Base-by-base conservation (phyloP, 2,888 invertebrate species). In the Peribatodes rhomboidaria region DNA sequence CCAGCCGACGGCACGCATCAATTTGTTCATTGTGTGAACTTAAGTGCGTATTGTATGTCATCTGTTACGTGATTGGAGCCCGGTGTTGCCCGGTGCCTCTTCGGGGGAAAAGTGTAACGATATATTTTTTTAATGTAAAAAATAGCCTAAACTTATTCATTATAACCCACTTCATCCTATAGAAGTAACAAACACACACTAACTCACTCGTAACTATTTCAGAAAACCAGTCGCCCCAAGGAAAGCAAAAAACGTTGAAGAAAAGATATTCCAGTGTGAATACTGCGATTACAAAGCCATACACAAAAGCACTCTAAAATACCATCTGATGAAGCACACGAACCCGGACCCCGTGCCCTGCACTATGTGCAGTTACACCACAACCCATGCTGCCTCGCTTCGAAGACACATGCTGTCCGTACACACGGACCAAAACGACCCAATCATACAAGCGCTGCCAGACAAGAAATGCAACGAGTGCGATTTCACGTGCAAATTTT, bases 261-360 rank as follows among this genome's bases (percentile, higher is more conserved):
- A 55, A 20, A 8, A 7, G 20, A 35, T 35, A n/a, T 55, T 55
- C 9, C 13, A 75, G 31, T 89, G 89, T 31, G 73, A 80, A 0
- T 33, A 67, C 0, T 89, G 89, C 27, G 80, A 85, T 2, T 89
- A 87, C 54, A 81, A 77, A 0, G 85, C 89, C 0, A 54, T 72
- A 0, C 80, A 84, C 65, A 87, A 80, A 33, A 86, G 85, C 67
- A 82, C 84, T n/a, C 27, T 89, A 0, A 72, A 81, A 3, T 69
- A 81, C 0, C 90, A 89, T 20, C 50, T 79, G 0, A 53, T 82
- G 0, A 77, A 82, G 0, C 89, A 90, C 50, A 75, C 72, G 0
- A 71, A 79, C 1, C 20, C 58, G 0, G 86, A 84, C 37, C 84
- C 87, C 0, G 78, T 72, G 13, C 49, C 74, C 0, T 90, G 89